Percentiles rank a stretch among this genome's conserved stretches.
Evolutionary conservation across 2,113 vertebrate species (phyloP).

Genomic region (Pseudorhombus dupliciocellatus): DNA sequence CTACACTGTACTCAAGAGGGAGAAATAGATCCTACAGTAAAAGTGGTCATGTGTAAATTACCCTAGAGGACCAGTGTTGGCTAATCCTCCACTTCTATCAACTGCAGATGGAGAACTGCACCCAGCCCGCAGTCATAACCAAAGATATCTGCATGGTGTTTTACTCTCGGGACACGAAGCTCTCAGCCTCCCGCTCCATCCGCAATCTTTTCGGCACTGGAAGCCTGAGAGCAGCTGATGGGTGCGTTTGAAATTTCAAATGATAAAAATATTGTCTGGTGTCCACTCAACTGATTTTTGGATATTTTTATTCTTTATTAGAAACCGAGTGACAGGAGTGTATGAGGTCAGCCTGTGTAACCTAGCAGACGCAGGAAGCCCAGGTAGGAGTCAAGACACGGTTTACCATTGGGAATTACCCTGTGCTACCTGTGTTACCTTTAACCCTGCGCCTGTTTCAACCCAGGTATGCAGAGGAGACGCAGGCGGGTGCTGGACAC

Average conservation of each 20-base stretch:
- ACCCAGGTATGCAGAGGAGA: constrained; percentile 92
- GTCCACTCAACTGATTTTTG: background rate
- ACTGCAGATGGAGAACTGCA: constrained; percentile 94
- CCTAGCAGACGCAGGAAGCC: constrained; percentile 91
- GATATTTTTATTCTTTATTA: constrained; percentile 54
- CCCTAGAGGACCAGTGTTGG: background rate
- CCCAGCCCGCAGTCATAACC: constrained; percentile 93
- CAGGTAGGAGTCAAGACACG: constrained; percentile 80
- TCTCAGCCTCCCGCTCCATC: constrained; percentile 93
- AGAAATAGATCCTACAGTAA: constrained; percentile 5
- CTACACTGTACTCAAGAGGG: constrained; percentile 19
- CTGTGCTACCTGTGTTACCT: background rate
- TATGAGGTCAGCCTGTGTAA: constrained; percentile 95
- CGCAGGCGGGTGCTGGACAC: constrained; percentile 94
- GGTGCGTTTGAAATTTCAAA: constrained; percentile 77
- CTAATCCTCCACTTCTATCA: constrained; percentile 28
- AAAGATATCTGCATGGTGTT: constrained; percentile 99
- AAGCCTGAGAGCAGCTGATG: constrained; percentile 88
- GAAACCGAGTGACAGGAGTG: constrained; percentile 94
- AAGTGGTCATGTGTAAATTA: constrained; percentile 21
- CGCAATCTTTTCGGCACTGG: constrained; percentile 94
- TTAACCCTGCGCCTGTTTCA: background rate
- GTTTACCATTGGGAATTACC: background rate
- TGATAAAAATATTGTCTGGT: background rate
- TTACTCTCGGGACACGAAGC: constrained; percentile 94